A percentile compares a stretch with the other conserved stretches of the same genome.
phyloP scores from a whole-genome alignment of 2,113 vertebrate genomes.

The Oxyruncus cristatus region DNA sequence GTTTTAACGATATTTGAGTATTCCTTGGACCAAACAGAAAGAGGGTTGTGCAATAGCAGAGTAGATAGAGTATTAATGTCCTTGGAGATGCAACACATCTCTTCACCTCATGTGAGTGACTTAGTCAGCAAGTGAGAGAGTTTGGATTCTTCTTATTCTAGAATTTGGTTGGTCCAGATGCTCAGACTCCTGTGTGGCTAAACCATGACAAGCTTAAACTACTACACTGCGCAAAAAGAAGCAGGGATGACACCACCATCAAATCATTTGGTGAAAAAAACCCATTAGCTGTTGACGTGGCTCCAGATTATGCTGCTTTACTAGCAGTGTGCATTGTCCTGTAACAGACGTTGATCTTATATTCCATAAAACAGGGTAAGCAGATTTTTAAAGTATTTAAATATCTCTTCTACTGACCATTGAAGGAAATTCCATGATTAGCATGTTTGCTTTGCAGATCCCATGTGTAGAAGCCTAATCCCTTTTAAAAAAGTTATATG shows the following conservation, averaged over 20 bases:
- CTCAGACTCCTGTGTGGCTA: neutral
- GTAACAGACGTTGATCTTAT: neutral
- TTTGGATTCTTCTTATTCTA: neutral
- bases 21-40: neutral
- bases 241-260: neutral
- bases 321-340: neutral
- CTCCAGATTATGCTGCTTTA: neutral
- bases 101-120: neutral
- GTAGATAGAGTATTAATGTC: neutral
- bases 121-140: neutral
- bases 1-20: neutral
- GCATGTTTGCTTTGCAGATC: neutral
- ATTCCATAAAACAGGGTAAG: neutral
- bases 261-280: neutral
- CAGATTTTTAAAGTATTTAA: neutral
- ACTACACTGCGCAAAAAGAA: neutral
- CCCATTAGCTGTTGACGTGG: neutral
- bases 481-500: neutral
- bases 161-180: neutral
- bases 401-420: neutral
- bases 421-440: neutral
- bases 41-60: neutral
- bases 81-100: neutral
- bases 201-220: neutral
- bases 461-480: neutral